Conservation (phyloP, 1,140 invertebrate genomes). For the Stenopsyche tienmushanensis region DNA sequence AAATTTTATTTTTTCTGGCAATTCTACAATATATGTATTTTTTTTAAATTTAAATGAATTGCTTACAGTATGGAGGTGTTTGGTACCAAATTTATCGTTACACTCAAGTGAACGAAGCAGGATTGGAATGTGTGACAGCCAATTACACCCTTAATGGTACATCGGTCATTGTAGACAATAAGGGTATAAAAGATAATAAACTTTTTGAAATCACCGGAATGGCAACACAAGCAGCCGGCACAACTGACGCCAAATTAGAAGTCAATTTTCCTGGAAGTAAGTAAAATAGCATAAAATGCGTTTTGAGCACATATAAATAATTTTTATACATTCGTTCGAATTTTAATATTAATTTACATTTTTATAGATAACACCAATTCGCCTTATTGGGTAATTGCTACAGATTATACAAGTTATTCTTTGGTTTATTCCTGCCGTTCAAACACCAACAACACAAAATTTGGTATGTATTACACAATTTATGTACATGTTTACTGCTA, state of each 20-base stretch:
- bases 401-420: constrained; percentile 28
- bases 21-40: background rate
- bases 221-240: background rate
- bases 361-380: background rate
- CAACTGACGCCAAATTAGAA: background rate
- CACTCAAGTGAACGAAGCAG: background rate
- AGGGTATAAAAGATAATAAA: constrained; percentile 15
- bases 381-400: constrained; percentile 28
- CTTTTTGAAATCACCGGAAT: background rate
- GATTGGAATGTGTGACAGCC: constrained; percentile 30
- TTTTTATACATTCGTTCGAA: no score
- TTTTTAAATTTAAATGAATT: background rate
- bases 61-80: constrained; percentile 27
- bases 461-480: background rate
- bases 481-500: no score
- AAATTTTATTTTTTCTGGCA: no score
- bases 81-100: constrained; percentile 31
- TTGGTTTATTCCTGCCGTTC: constrained; percentile 17
- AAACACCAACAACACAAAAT: background rate
- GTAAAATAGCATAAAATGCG: background rate
- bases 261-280: constrained; percentile 12
- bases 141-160: background rate
- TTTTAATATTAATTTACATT: no score
- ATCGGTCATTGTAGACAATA: constrained; percentile 18
- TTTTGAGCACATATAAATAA: no score